Percentiles rank a stretch among this genome's conserved stretches.
These are phyloP conservation scores for Semotilus atromaculatus DNA, from an alignment of 2,797 vertebrate species.

Conservation along the genomic window DNA sequence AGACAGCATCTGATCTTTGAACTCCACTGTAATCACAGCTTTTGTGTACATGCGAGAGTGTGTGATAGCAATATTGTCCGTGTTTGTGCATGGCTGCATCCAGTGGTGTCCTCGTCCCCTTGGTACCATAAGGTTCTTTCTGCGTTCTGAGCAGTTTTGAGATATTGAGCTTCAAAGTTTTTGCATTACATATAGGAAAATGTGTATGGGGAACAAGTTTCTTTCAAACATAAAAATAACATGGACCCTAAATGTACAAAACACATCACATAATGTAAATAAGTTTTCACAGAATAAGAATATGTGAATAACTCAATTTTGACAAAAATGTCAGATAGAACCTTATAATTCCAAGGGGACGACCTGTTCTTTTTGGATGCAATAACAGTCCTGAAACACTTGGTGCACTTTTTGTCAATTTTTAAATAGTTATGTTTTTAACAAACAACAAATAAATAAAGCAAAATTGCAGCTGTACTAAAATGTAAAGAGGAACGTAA, in stretches of 20 bases:
- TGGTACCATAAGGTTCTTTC: too few relatives aligned
- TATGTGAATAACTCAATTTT: too few relatives aligned
- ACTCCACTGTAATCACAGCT: conserved; percentile 17
- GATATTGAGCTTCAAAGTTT: too few relatives aligned
- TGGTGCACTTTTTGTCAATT: not conserved
- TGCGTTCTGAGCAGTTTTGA: too few relatives aligned
- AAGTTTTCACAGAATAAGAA: too few relatives aligned
- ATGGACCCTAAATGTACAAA: too few relatives aligned
- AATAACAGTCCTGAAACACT: not conserved
- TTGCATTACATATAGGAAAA: too few relatives aligned
- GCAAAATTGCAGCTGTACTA: not conserved
- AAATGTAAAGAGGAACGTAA: not conserved
- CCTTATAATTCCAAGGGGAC: too few relatives aligned
- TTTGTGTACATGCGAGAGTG: conserved; percentile 25
- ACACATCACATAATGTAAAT: too few relatives aligned
- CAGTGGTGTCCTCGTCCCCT: not conserved
- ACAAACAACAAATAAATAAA: not conserved
- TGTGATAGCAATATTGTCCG: not conserved
- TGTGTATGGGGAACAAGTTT: too few relatives aligned
- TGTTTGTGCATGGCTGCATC: not conserved
- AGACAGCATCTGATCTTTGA: conserved; percentile 49
- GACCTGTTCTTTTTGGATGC: conserved; percentile 12
- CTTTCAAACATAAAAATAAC: too few relatives aligned
- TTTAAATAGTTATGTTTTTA: not conserved
- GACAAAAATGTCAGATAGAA: too few relatives aligned